Percentiles rank a stretch among this genome's conserved stretches.
Conservation (phyloP, 2,888 invertebrate species). For the Anthophora plumipes region DNA sequence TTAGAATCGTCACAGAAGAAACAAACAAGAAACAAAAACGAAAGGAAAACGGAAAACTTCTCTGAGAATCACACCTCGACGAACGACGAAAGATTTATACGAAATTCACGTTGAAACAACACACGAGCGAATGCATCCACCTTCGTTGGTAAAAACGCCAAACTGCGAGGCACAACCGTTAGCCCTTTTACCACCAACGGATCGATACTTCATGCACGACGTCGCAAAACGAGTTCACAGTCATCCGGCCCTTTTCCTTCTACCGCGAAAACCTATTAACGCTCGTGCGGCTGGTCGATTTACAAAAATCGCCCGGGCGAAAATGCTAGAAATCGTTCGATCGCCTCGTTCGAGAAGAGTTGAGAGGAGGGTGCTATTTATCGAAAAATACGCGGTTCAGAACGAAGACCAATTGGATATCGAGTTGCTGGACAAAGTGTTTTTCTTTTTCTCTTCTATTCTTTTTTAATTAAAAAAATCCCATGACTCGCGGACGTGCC, state of each 20-base stretch:
- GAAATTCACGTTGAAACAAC: too few species aligned
- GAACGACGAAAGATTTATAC: too few species aligned
- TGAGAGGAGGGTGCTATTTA: background rate
- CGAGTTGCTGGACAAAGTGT: background rate
- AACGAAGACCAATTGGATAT: background rate
- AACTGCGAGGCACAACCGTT: too few species aligned
- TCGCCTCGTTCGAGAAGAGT: too few species aligned
- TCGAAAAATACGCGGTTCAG: slow-evolving; percentile 6
- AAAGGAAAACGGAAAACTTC: too few species aligned
- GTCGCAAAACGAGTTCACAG: background rate
- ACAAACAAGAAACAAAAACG: too few species aligned
- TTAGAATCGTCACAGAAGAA: too few species aligned
- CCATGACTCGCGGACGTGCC: background rate
- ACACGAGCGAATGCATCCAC: too few species aligned
- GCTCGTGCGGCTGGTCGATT: background rate
- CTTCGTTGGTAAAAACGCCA: too few species aligned
- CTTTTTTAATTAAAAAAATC: slow-evolving; percentile 16
- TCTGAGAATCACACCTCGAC: too few species aligned
- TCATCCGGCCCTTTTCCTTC: background rate
- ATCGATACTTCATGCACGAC: background rate
- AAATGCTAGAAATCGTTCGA: background rate
- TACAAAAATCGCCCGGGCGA: background rate
- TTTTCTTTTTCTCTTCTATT: background rate
- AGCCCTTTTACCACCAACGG: too few species aligned
- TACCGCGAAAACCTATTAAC: background rate